Base-by-base conservation (phyloP, 1,140 invertebrate species). In the Apis cerana region DNA sequence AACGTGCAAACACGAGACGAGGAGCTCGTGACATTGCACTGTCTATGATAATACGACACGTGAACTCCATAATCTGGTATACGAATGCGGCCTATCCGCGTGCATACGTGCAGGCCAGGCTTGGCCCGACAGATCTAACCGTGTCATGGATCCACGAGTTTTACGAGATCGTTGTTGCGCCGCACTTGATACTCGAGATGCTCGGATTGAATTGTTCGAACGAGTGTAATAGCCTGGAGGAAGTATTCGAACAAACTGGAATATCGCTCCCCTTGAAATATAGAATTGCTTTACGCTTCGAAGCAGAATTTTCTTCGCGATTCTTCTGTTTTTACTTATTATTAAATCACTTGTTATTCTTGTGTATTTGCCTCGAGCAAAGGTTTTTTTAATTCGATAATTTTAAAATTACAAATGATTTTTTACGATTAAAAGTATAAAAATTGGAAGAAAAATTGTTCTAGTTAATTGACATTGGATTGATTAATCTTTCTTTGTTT, bases 41-140 rank as follows among this genome's bases (percentile, higher is more conserved):
- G 80, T 83, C 83, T 88, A 89, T 88, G 87, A 89, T 89, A 89
- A 89, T 89, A 89, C 87, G 84, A 89, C 85, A 88, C 88, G 88
- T 86, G 88, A 89, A 88, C 88, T 84, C 83, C 78, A 86, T 85
- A 83, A 88, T 88, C 85, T 84, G 86, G 69, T 85, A 75, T 81
- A 78, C 56, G 78, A 74, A 80, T 67, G 70, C 75, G 56, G 77
- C 61, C 61, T 84, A 78, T 76, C 79, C 65, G n/a, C 61, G 52
- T 75, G 79, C 62, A 71, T 75, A 68, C 68, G 65, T 67, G 33
- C 85, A 79, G 77, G 87, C 68, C 54, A 33, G 33, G 43, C 58
- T 65, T n/a, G 48, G 81, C 70, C 23, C 68, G 74, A 62, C 65
- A 62, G 67, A 83, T 80, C 65, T 59, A 87, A 79, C 80, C 65